Evolutionary conservation across 2,888 invertebrate species (phyloP).

Genomic region (Abscondita cerata): DNA sequence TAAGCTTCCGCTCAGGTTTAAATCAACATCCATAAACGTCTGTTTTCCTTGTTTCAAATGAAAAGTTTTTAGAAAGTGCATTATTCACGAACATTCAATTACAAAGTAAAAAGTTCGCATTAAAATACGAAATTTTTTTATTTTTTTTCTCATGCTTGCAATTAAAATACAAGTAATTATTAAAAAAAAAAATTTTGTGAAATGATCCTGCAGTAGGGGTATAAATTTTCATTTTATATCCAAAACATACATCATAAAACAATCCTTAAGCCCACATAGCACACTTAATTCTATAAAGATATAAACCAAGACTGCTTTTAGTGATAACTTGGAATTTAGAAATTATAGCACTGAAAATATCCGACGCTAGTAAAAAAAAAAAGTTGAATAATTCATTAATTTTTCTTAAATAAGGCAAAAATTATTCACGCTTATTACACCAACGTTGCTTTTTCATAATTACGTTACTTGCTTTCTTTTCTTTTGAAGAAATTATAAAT

Average conservation of each 20-base stretch:
- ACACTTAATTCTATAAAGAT: conserved; percentile 16
- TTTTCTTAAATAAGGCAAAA: conserved; percentile 22
- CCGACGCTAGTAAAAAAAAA: background rate
- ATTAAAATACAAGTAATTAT: too few species aligned
- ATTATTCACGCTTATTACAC: conserved; percentile 29
- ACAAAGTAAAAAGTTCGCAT: too few species aligned
- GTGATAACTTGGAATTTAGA: conserved; percentile 10
- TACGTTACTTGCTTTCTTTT: conserved; percentile 13
- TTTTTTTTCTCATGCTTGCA: too few species aligned
- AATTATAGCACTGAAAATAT: background rate
- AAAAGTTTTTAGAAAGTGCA: too few species aligned
- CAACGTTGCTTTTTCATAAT: conserved; percentile 25
- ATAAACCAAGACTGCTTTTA: conserved; percentile 13
- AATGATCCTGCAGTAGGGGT: conserved; percentile 15
- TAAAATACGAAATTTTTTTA: too few species aligned
- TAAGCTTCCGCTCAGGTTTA: too few species aligned
- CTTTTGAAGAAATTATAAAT: conserved; percentile 28
- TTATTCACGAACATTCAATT: too few species aligned
- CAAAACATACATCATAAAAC: conserved; percentile 22
- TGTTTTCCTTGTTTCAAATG: too few species aligned
- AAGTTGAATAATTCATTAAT: conserved; percentile 14
- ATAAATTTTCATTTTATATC: conserved; percentile 28
- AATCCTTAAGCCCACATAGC: conserved; percentile 21
- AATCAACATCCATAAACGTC: too few species aligned
- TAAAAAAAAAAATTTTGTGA: conserved; percentile 4